Percentiles rank a stretch among this genome's conserved stretches.
These are phyloP conservation scores for Antigone vipio DNA, from an alignment of 2,113 vertebrate species.

Conservation along the genomic window DNA sequence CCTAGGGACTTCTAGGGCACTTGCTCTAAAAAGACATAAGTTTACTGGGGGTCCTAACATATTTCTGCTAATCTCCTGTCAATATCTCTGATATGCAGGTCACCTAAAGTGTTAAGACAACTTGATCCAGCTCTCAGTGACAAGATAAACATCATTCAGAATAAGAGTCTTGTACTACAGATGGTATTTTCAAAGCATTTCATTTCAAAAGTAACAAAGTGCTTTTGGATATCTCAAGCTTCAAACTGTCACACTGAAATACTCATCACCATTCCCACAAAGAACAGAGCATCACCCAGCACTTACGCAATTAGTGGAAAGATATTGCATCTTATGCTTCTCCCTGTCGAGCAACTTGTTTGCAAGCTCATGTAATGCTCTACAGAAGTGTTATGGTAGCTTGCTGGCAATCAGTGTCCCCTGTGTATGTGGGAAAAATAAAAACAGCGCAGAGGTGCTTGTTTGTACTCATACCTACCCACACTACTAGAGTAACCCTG, in stretches of 20 bases:
- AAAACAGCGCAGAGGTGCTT: not conserved
- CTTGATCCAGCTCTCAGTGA: not conserved
- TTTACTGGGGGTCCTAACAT: not conserved
- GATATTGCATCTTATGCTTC: conserved; percentile 17
- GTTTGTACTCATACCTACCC: not conserved
- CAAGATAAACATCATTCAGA: not conserved
- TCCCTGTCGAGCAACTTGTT: conserved; percentile 60
- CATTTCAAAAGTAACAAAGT: not conserved
- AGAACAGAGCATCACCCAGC: not conserved
- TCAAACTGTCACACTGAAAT: not conserved
- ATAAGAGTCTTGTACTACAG: not conserved
- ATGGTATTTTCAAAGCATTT: conserved; percentile 7
- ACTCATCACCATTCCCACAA: not conserved
- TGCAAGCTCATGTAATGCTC: conserved; percentile 35
- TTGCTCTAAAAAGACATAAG: not conserved
- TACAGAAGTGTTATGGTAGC: not conserved
- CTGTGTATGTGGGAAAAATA: conserved; percentile 31
- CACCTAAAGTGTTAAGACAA: not conserved
- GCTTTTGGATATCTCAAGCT: not conserved
- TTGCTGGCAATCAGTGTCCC: conserved; percentile 53
- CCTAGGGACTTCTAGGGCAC: not conserved
- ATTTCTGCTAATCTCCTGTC: not conserved
- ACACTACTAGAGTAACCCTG: not conserved
- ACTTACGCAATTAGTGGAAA: conserved; percentile 63
- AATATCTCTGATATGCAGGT: not conserved